Evolutionary conservation across 2,113 vertebrate genomes (phyloP), one percentile per base, ranked within the genome.

Genomic region (Pyxicephalus adspersus): DNA sequence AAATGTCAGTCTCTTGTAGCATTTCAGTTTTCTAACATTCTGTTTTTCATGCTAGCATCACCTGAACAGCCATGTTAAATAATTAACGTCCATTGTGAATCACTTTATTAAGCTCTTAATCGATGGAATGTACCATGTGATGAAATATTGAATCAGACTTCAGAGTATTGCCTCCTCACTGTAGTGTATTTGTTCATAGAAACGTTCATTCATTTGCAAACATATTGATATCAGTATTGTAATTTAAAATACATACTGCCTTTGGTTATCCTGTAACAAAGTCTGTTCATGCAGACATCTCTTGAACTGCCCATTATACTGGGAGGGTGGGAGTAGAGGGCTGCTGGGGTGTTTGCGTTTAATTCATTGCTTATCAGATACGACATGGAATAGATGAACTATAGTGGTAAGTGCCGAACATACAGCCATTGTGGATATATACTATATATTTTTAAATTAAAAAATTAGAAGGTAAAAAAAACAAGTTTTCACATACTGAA

Each of bases 101-200:
- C 60, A 64, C 50, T 65, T 55, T 63, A 74, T 81, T 74, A 74
- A 81, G 60, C 70, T 81, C 45, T 64, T 74, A 64, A 81, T 81
- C 70, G n/a, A 74, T 66, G n/a, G 75, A 75, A 82, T 66, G 71
- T 82, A 55, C 70, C 61, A 75, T 64, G 80, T 75, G 68, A 81
- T 73, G 28, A 54, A n/a, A 13, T 66, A 82, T 74, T 67, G 52
- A 82, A 58, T 25, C 63, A 34, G 51, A 64, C 45, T 51, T 75
- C 70, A 74, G 60, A 57, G 51, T 65, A 81, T 57, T 28, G n/a
- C 51, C 22, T 74, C 29, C 50, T 66, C 61, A 22, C 61, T 19
- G 54, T n/a, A 19, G 71, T 75, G 61, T 81, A 60, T 75, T 81
- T 38, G n/a, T 66, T 58, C 61, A n/a, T 38, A 28, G 64, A 51